Base-by-base conservation (phyloP, 2,888 invertebrate genomes). In the Raillietiella orientalis region DNA sequence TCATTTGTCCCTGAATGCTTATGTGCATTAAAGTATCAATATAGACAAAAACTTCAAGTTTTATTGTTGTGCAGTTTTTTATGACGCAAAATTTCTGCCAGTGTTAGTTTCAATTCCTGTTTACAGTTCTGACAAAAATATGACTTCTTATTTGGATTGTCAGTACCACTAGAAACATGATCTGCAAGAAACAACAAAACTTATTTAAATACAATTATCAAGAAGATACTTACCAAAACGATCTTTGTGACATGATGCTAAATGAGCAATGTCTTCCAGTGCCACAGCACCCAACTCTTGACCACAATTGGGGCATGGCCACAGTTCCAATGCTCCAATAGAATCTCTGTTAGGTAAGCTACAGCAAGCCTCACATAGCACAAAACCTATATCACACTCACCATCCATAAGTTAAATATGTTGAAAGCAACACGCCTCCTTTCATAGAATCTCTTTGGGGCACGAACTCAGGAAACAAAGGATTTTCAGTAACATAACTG, bases 11-110 rank as follows among this genome's bases (percentile, higher is more conserved):
- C n/a, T n/a, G n/a, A n/a, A n/a, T n/a, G n/a, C n/a, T n/a, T n/a
- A n/a, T n/a, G n/a, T n/a, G n/a, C n/a, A n/a, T n/a, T n/a, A n/a
- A n/a, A n/a, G n/a, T n/a, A n/a, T n/a, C n/a, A n/a, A n/a, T n/a
- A n/a, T n/a, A n/a, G n/a, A n/a, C n/a, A n/a, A n/a, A n/a, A n/a
- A n/a, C n/a, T n/a, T n/a, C n/a, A n/a, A n/a, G n/a, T n/a, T n/a
- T n/a, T n/a, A n/a, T n/a, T n/a, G n/a, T n/a, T n/a, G 21, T 34
- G 34, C 16, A 21, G 27, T 30, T 39, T 70, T 41, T 62, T 74
- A 49, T 87, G 84, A 37, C 60, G 69, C 32, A 84, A 53, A 42
- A 77, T 66, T 43, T 84, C 77, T 13, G 70, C 66, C 4, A 71
- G 63, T 8, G 69, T 66, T 34, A 79, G 47, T 37, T 58, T 53